Evolutionary conservation across 2,113 vertebrate species (phyloP), one percentile per base, ranked within the genome.

Genomic region (Peromyscus leucopus): DNA sequence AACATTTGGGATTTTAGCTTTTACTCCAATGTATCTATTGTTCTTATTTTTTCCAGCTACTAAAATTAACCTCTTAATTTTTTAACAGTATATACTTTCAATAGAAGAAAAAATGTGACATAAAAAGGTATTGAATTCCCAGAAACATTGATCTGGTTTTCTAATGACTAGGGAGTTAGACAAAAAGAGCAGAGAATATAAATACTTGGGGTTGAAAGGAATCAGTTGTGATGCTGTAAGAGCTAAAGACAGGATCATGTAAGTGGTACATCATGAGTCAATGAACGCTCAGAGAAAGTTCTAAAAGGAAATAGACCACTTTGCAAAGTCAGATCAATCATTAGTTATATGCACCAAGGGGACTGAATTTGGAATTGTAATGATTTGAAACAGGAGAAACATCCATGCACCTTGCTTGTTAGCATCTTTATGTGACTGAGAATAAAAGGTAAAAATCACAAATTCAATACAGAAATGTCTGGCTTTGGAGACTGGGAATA

Each of bases 321-420:
- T 15, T 74, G 26, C 48, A 57, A 84, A 75, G 17, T 93, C 42
- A 57, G 4, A 91, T 88, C 7, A 84, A 3, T 80, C 10, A 31
- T 46, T 72, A 57, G 15, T 90, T 26, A n/a, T 46, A 69, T 8
- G 67, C 61, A 63, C 3, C 15, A 15, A 78, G 9, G 51, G 59
- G 17, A 19, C 1, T 89, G 72, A 82, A 42, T 89, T 85, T 82
- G 74, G 22, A 46, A 94, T 87, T 31, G 80, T 46, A 93, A 95
- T 80, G 11, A 48, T 65, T 69, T 71, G 21, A 26, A 46, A 46
- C 15, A 91, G 39, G 17, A 92, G 55, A 90, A 82, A 74, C 61
- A 55, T n/a, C 28, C 57, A 80, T 1, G 1, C 5, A 16, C 13
- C 48, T 31, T 74, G 2, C 5, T 69, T 36, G 6, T 28, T 57